These are phyloP conservation scores for Poeciliopsis paucimaculata DNA, from an alignment of 2,797 vertebrate genomes.

Conservation along the genomic window DNA sequence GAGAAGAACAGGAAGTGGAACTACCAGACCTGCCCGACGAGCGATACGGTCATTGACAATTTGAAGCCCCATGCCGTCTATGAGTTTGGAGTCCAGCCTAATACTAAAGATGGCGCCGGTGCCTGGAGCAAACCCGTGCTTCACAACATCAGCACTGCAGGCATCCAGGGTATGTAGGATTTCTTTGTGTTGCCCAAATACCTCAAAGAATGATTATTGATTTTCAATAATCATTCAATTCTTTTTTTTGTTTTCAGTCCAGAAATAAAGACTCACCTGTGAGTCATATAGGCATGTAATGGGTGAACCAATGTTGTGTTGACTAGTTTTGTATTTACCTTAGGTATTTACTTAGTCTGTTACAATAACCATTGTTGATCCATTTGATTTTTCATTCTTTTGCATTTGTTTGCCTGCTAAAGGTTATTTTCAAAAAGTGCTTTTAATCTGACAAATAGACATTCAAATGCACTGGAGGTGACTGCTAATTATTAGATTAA, in stretches of 20 bases:
- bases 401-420: too few species aligned
- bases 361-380: neutral
- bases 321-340: neutral
- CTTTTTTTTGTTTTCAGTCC: neutral
- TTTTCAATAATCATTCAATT: neutral
- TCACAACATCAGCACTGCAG: slow-evolving; percentile 83
- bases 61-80: slow-evolving; percentile 91
- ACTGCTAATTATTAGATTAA: neutral
- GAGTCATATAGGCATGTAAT: neutral
- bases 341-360: neutral
- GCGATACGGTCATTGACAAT: slow-evolving; percentile 91
- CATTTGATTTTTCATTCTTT: neutral
- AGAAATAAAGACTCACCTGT: neutral
- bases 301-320: neutral
- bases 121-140: slow-evolving; percentile 89
- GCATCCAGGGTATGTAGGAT: slow-evolving; percentile 42
- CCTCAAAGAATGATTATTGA: neutral
- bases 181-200: neutral
- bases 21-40: slow-evolving; percentile 94
- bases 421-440: neutral
- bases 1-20: slow-evolving; percentile 92
- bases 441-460: neutral
- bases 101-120: slow-evolving; percentile 81
- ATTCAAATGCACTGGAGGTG: neutral
- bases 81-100: slow-evolving; percentile 92